Conservation (phyloP, 2,888 invertebrate genomes). For the Caenorhabditis angaria region DNA sequence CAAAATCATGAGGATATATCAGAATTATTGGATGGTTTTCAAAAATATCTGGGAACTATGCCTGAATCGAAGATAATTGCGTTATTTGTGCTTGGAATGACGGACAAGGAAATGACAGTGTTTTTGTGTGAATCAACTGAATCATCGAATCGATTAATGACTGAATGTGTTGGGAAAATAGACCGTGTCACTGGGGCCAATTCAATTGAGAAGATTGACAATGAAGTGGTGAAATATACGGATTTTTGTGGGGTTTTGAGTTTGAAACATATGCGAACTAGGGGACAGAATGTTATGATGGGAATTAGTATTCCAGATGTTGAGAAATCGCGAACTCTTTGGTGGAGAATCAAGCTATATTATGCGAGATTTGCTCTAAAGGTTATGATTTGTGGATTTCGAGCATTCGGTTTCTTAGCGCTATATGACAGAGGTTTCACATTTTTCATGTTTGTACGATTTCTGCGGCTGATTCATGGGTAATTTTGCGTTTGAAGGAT, state of each 20-base stretch:
- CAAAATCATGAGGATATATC: neutral
- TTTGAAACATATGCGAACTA: constrained; percentile 16
- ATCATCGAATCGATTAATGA: constrained; percentile 20
- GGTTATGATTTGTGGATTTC: constrained; percentile 26
- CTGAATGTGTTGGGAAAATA: constrained; percentile 22
- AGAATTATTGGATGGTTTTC: neutral
- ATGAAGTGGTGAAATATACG: constrained; percentile 11
- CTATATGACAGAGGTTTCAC: constrained; percentile 23
- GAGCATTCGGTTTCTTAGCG: constrained; percentile 9
- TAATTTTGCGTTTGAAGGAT: constrained; percentile 5
- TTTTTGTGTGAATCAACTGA: constrained; percentile 16
- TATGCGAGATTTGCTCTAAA: constrained; percentile 12
- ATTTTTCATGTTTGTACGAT: constrained; percentile 13
- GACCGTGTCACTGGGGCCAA: constrained; percentile 9
- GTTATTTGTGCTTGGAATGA: constrained; percentile 12
- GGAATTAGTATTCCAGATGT: constrained; percentile 18
- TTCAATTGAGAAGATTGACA: constrained; percentile 21
- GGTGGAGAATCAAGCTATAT: constrained; percentile 25
- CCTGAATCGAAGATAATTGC: neutral
- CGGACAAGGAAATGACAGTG: constrained; percentile 19
- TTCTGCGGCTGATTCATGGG: constrained; percentile 24
- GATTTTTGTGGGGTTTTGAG: constrained; percentile 19
- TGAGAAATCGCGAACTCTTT: constrained; percentile 17
- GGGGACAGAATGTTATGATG: constrained; percentile 29
- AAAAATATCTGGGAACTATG: constrained; percentile 13